Conservation (phyloP, 2,113 vertebrate species). For the Zootoca vivipara region DNA sequence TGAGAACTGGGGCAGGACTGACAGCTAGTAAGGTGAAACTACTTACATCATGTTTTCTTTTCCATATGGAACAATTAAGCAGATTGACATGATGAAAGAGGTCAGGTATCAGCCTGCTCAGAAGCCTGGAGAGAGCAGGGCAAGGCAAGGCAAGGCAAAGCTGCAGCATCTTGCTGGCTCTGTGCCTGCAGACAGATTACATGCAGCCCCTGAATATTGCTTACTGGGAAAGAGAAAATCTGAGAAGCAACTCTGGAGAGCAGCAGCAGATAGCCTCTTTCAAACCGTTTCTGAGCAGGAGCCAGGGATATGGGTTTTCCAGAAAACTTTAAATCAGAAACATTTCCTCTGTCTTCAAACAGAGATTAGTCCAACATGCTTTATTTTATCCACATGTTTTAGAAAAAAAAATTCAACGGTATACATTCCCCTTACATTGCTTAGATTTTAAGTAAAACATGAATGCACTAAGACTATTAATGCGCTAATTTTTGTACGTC, state of each 20-base stretch:
- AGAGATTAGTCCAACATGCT: too few species aligned
- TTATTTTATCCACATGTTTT: background rate
- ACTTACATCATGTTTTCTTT: background rate
- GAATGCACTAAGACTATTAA: background rate
- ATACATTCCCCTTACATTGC: background rate
- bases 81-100: background rate
- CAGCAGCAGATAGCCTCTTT: background rate
- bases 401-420: background rate
- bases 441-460: background rate
- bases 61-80: background rate
- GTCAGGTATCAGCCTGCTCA: background rate
- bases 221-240: background rate
- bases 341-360: too few species aligned
- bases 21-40: background rate
- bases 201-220: background rate
- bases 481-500: background rate
- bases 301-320: too few species aligned
- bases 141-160: background rate
- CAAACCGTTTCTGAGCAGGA: background rate
- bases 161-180: background rate
- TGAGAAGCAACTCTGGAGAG: background rate
- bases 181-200: background rate
- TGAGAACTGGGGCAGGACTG: background rate
- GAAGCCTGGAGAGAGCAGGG: too few species aligned
- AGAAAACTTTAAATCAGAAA: too few species aligned